A percentile compares a stretch with the other conserved stretches of the same genome.
phyloP scores from a whole-genome alignment of 2,113 vertebrate species.

The Prunella fulvescens region DNA sequence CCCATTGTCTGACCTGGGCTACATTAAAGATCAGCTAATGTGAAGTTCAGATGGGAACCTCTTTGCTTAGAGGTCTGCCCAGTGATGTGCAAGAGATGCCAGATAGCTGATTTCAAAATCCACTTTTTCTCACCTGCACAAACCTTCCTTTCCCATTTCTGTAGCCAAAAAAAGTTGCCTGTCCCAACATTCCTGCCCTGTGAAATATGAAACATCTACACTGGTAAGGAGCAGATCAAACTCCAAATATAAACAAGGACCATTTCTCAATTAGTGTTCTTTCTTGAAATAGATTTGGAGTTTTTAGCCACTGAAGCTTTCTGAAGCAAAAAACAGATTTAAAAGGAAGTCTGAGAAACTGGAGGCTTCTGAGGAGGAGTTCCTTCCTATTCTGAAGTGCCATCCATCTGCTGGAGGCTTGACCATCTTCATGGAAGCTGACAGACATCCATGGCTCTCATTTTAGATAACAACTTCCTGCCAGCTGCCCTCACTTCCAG shows the following conservation, averaged over 20 bases:
- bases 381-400: not conserved
- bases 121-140: not conserved
- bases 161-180: not conserved
- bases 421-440: not conserved
- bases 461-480: not conserved
- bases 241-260: not conserved
- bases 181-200: not conserved
- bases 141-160: not conserved
- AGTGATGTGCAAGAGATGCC: not conserved
- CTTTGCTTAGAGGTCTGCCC: not conserved
- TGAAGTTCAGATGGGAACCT: not conserved
- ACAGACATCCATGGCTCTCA: accelerated
- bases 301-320: not conserved
- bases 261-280: not conserved
- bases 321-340: not conserved
- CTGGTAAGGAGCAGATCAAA: not conserved
- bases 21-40: not conserved
- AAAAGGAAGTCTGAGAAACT: not conserved
- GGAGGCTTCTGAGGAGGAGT: not conserved
- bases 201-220: not conserved
- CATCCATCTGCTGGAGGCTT: not conserved
- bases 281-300: not conserved
- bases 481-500: not conserved
- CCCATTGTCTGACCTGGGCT: not conserved
- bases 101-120: not conserved